Conservation (phyloP, 2,113 vertebrate species). For the Cairina moschata region DNA sequence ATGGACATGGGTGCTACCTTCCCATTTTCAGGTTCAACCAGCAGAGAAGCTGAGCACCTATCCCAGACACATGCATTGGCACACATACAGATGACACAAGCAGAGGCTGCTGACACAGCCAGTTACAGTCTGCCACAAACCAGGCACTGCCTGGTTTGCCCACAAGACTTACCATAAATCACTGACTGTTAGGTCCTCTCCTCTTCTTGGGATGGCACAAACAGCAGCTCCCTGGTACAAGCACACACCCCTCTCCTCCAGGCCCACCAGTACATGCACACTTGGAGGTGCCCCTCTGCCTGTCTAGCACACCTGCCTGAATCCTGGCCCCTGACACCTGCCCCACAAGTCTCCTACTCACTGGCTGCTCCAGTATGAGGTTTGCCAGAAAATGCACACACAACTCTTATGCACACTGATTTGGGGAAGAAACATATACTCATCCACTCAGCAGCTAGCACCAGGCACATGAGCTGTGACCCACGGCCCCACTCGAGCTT, state of each 20-base stretch:
- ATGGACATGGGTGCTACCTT: no score
- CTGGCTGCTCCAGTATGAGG: background rate
- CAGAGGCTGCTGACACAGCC: rapidly evolving
- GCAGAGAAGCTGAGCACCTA: no score
- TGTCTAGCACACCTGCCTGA: rapidly evolving
- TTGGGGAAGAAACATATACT: background rate
- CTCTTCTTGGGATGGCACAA: background rate
- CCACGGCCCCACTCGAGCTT: rapidly evolving
- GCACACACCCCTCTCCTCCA: rapidly evolving
- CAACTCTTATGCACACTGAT: rapidly evolving
- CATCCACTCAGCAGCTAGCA: rapidly evolving
- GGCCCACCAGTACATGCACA: rapidly evolving
- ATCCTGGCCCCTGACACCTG: background rate
- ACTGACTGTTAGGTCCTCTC: rapidly evolving
- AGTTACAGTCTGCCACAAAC: background rate
- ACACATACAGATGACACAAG: no score
- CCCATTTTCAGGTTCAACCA: no score
- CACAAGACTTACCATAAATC: background rate
- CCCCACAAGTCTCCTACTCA: rapidly evolving
- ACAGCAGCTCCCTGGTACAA: background rate
- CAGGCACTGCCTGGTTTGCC: background rate
- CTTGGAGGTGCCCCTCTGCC: rapidly evolving
- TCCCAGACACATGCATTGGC: no score
- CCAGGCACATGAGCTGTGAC: background rate
- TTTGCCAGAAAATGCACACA: background rate